These are phyloP conservation scores for Macaria notata DNA, from an alignment of 2,888 invertebrate genomes.

Conservation along the genomic window DNA sequence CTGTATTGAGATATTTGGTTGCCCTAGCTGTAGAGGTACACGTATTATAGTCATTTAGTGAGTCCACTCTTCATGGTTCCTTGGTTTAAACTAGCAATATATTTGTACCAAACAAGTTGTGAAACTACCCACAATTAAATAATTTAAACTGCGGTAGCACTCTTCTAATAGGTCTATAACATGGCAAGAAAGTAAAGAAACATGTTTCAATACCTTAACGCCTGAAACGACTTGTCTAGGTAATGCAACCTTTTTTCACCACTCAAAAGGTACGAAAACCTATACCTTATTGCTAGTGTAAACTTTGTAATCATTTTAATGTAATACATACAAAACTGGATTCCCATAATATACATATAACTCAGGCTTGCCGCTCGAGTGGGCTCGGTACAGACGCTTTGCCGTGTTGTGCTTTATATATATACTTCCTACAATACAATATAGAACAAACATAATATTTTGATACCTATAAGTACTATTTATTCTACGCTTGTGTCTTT, in stretches of 20 bases:
- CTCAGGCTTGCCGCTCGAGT: constrained; percentile 1
- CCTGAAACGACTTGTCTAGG: too few species aligned
- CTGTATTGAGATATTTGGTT: constrained; percentile 65
- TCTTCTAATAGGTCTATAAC: too few species aligned
- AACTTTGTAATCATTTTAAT: too few species aligned
- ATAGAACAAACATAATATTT: constrained; percentile 24
- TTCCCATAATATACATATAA: too few species aligned
- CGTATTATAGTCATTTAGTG: constrained; percentile 59
- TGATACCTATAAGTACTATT: constrained; percentile 22
- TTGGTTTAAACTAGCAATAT: neutral
- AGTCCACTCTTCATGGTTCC: constrained; percentile 6
- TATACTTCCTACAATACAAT: constrained; percentile 40
- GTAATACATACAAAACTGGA: too few species aligned
- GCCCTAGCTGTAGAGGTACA: constrained; percentile 65
- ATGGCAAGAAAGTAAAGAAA: too few species aligned
- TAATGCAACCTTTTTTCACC: too few species aligned
- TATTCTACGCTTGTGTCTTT: constrained; percentile 46
- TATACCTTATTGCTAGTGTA: too few species aligned
- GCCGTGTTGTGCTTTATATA: constrained; percentile 49
- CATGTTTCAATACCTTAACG: too few species aligned
- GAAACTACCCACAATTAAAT: too few species aligned
- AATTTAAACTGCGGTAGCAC: too few species aligned
- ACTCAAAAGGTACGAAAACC: too few species aligned
- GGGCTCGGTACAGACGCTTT: constrained; percentile 25
- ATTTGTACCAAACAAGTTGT: neutral